A percentile compares a stretch with the other conserved stretches of the same genome.
Evolutionary conservation across 2,113 vertebrate genomes (phyloP).

Genomic region (Callopanchax toddi): DNA sequence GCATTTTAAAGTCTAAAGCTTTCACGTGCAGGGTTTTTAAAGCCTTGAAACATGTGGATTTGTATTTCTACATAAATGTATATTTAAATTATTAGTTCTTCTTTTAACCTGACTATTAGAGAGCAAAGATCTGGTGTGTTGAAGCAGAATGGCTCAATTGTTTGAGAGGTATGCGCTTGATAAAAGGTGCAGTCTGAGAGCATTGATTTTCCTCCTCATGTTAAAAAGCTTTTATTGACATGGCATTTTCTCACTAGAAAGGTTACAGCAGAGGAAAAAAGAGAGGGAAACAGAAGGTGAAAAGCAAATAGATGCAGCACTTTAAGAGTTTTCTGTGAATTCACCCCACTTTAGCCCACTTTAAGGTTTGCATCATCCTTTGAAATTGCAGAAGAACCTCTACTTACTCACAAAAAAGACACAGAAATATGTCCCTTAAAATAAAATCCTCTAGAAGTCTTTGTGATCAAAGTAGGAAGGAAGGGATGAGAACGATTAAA

Average conservation of each 20-base stretch:
- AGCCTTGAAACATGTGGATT: neutral
- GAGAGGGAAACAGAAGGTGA: constrained; percentile 28
- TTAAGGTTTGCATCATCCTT: constrained; percentile 17
- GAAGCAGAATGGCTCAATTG: constrained; percentile 18
- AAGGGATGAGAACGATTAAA: constrained; percentile 10
- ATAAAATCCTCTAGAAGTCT: neutral
- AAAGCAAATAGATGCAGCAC: constrained; percentile 31
- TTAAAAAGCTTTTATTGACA: constrained; percentile 75
- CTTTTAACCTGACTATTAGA: neutral
- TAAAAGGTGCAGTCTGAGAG: constrained; percentile 50
- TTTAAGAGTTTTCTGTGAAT: constrained; percentile 21
- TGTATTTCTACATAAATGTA: neutral
- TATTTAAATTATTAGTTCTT: constrained; percentile 2
- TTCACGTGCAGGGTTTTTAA: constrained; percentile 19
- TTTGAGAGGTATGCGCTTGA: constrained; percentile 24
- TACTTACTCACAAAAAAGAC: neutral
- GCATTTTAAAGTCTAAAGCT: constrained; percentile 30
- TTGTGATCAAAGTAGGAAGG: constrained; percentile 4
- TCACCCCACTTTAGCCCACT: constrained; percentile 49
- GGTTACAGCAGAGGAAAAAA: constrained; percentile 50
- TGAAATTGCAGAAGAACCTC: constrained; percentile 15
- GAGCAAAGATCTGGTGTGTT: neutral
- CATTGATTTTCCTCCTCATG: constrained; percentile 66
- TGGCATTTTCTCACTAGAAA: constrained; percentile 63
- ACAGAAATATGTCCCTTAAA: too few relatives aligned